Evolutionary conservation across 2,113 vertebrate species (phyloP).

Genomic region (Mystacornis crossleyi): DNA sequence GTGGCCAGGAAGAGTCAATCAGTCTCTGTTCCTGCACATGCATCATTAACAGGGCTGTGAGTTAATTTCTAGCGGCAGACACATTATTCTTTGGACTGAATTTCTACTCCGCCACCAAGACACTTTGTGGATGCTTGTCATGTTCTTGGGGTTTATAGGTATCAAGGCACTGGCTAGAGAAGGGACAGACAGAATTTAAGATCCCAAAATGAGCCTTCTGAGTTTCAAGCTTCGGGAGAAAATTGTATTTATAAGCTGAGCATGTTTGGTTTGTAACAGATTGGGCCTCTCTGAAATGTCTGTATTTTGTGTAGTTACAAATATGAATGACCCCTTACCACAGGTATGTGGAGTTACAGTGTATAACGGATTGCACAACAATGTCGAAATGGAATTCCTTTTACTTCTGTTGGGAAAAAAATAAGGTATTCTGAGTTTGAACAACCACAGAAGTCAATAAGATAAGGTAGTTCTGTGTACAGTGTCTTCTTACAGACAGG

Average conservation of each 20-base stretch:
- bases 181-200: not conserved
- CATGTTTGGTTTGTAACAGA: not conserved
- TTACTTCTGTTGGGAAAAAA: not conserved
- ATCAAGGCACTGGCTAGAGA: not conserved
- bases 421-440: not conserved
- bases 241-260: not conserved
- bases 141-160: not conserved
- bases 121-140: not conserved
- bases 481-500: not conserved
- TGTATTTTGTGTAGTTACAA: not conserved
- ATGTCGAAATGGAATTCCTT: not conserved
- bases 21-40: not conserved
- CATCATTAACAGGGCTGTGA: slow-evolving; percentile 5
- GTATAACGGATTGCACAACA: not conserved
- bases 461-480: not conserved
- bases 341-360: not conserved
- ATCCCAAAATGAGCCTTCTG: not conserved
- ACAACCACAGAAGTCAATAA: not conserved
- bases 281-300: not conserved
- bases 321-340: not conserved
- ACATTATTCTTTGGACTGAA: not conserved
- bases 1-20: slow-evolving; percentile 37
- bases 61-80: not conserved
- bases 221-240: not conserved
- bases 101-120: not conserved